Evolutionary conservation across 2,888 invertebrate genomes (phyloP).

Genomic region (Synergus japonicus): DNA sequence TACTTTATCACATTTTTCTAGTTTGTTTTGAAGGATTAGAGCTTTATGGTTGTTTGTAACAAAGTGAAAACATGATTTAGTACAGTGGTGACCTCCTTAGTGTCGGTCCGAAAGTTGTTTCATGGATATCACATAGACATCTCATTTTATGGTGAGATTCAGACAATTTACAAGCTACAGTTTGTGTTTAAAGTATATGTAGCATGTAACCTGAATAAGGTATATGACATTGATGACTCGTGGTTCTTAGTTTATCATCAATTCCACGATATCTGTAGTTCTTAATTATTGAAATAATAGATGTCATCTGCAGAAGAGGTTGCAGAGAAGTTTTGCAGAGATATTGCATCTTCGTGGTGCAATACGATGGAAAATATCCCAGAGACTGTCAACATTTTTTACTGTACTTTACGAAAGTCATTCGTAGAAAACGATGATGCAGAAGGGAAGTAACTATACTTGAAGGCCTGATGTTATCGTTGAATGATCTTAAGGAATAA

Average conservation of each 20-base stretch:
- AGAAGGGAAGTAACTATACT: background rate
- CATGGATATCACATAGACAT: background rate
- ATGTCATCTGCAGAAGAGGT: background rate
- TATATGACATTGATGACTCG: too few relatives aligned
- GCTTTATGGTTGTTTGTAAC: background rate
- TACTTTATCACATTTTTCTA: background rate
- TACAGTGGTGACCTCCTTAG: background rate
- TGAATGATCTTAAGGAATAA: background rate
- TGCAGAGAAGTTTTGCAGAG: background rate
- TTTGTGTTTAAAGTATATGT: background rate
- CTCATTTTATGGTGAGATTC: background rate
- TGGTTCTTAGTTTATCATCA: background rate
- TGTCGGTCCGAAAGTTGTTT: background rate
- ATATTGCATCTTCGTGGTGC: background rate
- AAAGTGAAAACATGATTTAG: slow-evolving; percentile 9
- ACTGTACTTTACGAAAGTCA: background rate
- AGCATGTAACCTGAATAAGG: too few relatives aligned
- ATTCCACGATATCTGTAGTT: background rate
- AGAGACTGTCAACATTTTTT: background rate
- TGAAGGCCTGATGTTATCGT: background rate
- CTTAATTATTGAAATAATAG: background rate
- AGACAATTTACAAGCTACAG: background rate
- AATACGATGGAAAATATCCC: background rate
- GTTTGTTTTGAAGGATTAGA: background rate
- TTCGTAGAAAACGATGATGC: slow-evolving; percentile 3